These are phyloP conservation scores for Euwallacea similis DNA, from an alignment of 1,140 invertebrate genomes.

Conservation along the genomic window DNA sequence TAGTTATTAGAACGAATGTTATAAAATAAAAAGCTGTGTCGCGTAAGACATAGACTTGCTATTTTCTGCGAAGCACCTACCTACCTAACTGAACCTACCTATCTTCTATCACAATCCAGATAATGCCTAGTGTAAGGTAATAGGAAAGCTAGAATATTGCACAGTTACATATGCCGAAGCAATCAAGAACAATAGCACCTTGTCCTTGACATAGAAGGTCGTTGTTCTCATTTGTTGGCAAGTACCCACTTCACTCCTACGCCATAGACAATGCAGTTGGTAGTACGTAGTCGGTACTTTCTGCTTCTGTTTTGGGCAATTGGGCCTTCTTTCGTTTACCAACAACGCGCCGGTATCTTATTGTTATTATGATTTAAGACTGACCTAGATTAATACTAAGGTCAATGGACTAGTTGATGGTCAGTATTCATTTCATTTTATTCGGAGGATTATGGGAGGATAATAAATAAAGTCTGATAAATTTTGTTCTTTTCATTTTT, in stretches of 20 bases:
- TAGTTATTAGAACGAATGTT: too few species aligned
- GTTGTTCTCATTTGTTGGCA: constrained; percentile 3
- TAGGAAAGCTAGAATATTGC: too few species aligned
- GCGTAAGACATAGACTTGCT: too few species aligned
- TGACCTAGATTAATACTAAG: constrained; percentile 10
- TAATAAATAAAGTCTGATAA: too few species aligned
- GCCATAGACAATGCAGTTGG: constrained; percentile 16
- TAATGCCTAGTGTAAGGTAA: too few species aligned
- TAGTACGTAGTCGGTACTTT: constrained; percentile 11
- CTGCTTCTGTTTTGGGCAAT: constrained; percentile 10
- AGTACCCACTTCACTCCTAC: constrained; percentile 8
- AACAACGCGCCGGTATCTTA: constrained; percentile 8
- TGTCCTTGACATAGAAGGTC: constrained; percentile 10
- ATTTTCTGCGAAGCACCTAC: too few species aligned
- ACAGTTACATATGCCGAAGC: too few species aligned
- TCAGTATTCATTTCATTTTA: neutral
- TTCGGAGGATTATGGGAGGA: too few species aligned
- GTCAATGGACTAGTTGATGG: constrained; percentile 13
- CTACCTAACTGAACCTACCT: too few species aligned
- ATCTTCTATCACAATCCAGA: too few species aligned
- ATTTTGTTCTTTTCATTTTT: too few species aligned
- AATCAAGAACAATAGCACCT: constrained; percentile 1
- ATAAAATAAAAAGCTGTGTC: too few species aligned
- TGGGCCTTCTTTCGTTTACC: constrained; percentile 7
- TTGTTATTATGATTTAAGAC: constrained; percentile 18